Conservation (phyloP, 2,888 invertebrate species). For the Habroteleia sp. region DNA sequence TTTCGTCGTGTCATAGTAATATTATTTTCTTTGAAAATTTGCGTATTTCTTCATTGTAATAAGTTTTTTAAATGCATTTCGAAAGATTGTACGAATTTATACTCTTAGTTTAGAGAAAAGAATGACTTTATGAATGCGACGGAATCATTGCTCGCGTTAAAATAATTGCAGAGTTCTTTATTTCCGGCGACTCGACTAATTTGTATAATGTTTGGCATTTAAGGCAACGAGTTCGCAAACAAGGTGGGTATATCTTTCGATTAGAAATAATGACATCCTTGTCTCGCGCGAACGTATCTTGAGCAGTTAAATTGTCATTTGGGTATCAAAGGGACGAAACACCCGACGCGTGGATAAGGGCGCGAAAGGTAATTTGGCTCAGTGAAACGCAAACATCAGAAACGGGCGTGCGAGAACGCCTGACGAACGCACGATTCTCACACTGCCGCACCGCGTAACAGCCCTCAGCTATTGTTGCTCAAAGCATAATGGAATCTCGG, state of each 20-base stretch:
- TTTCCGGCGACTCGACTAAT: slow-evolving; percentile 31
- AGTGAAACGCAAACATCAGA: slow-evolving; percentile 79
- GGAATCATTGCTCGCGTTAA: background rate
- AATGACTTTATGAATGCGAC: too few species aligned
- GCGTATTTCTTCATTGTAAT: too few species aligned
- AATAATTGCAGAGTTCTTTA: background rate
- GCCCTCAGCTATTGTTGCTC: slow-evolving; percentile 81
- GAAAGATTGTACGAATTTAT: too few species aligned
- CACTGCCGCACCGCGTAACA: slow-evolving; percentile 78
- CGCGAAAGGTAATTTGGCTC: slow-evolving; percentile 80
- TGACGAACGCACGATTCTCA: slow-evolving; percentile 78
- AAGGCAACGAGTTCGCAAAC: slow-evolving; percentile 42
- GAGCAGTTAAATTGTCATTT: slow-evolving; percentile 81
- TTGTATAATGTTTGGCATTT: slow-evolving; percentile 45
- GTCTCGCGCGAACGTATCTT: slow-evolving; percentile 55
- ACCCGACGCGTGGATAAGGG: slow-evolving; percentile 78
- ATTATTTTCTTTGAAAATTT: too few species aligned
- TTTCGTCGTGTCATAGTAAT: too few species aligned
- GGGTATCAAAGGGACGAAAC: slow-evolving; percentile 80
- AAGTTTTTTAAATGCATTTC: too few species aligned
- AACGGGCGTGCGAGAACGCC: slow-evolving; percentile 66
- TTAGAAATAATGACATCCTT: slow-evolving; percentile 57
- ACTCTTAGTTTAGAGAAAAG: too few species aligned
- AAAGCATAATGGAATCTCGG: slow-evolving; percentile 81
- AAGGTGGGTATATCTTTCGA: slow-evolving; percentile 54